Evolutionary conservation across 64 coral and sea anemone species (phyloP).

Genomic region (Catalaphyllia jardinei): DNA sequence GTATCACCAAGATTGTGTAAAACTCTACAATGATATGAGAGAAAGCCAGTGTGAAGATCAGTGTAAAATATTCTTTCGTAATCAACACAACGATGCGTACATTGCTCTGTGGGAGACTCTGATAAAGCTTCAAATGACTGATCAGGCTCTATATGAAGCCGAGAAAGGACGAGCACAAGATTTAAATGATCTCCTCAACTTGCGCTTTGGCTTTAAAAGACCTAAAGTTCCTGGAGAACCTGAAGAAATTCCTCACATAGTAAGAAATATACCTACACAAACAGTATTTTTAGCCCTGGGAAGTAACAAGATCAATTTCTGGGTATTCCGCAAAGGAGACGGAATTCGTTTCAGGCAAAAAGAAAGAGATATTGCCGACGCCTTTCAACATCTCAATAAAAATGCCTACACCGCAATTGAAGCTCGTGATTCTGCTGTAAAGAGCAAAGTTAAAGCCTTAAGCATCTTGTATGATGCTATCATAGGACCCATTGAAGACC

Average conservation of each 20-base stretch:
- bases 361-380: not conserved
- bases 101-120: constrained; percentile 13
- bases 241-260: too few relatives aligned
- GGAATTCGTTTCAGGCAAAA: not conserved
- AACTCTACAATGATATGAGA: not conserved
- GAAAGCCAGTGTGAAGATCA: not conserved
- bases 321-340: too few relatives aligned
- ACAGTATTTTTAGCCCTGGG: too few relatives aligned
- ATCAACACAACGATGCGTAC: not conserved
- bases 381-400: too few relatives aligned
- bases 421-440: too few relatives aligned
- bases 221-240: too few relatives aligned
- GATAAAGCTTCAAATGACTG: not conserved
- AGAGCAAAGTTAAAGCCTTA: not conserved
- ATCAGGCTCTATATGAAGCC: not conserved
- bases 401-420: too few relatives aligned
- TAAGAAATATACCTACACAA: too few relatives aligned
- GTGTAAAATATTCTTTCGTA: not conserved
- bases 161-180: not conserved
- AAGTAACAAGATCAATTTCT: too few relatives aligned
- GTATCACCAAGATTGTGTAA: not conserved
- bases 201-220: not conserved
- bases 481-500: not conserved
- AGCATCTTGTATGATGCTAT: not conserved
- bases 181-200: not conserved